Base-by-base conservation (phyloP, 2,113 vertebrate genomes). In the Pseudorhombus dupliciocellatus region DNA sequence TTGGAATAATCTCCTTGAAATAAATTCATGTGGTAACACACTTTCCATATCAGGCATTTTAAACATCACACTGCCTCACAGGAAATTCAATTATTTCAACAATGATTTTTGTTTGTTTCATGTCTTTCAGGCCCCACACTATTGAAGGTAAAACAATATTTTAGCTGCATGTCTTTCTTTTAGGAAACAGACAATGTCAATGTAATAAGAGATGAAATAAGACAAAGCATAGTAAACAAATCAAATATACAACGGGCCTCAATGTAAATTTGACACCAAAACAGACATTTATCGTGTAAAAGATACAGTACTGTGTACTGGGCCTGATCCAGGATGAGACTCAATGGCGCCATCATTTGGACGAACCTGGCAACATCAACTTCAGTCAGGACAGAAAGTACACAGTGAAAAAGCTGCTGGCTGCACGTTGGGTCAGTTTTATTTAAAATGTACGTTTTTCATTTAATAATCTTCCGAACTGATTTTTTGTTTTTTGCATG, bases 371-470 rank as follows among this genome's bases (percentile, higher is more conserved):
- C 16, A 22, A 55, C 4, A n/a, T 21, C 52, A 48, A 4, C 21
- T 4, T 56, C 12, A 21, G 10, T 64, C 20, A 26, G 22, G 16
- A 64, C 8, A 66, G 85, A 67, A 42, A 16, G 0, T 34, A 68
- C 62, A 67, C 14, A 68, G 2, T 21, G 75, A 61, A 72, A 20
- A 50, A 1, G 4, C 21, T 9, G 48, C 66, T 2, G 57, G 60
- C 50, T 65, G 12, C 70, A 25, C 78, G 73, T 75, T 55, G 65
- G 86, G 81, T 81, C 40, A 66, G 10, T 70, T 90, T 91, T 90
- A 90, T 91, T 91, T 75, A 64, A 89, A 83, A 81, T 73, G 25
- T 84, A 83, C 67, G 73, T 74, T 77, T 66, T 54, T 75, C 50
- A 83, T 83, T 66, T 15, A 83, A 80, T 68, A 37, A 72, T 73